Conservation (phyloP, 2,888 invertebrate species). For the Ectropis crepuscularia region DNA sequence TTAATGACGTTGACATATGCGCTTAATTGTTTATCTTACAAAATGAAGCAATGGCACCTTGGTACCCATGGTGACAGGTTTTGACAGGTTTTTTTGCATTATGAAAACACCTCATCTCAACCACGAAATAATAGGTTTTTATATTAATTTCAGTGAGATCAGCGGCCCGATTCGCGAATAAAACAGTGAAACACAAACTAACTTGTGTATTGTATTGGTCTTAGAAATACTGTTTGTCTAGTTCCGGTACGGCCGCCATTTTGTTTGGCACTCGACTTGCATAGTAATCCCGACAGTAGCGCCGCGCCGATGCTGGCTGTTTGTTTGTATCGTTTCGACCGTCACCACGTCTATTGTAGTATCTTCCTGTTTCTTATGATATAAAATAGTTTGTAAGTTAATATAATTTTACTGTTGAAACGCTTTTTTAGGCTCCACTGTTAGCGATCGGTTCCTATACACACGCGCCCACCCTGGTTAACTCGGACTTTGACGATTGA, state of each 20-base stretch:
- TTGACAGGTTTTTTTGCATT: no score
- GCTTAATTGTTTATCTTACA: no score
- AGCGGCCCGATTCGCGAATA: no score
- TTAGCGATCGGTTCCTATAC: conserved; percentile 44
- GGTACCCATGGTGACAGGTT: no score
- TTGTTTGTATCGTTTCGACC: conserved; percentile 56
- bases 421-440: conserved; percentile 57
- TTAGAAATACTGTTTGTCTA: no score
- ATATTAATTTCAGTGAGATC: no score
- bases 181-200: no score
- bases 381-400: conserved; percentile 56
- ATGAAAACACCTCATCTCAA: no score
- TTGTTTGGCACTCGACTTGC: not conserved
- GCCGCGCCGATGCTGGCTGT: conserved; percentile 50
- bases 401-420: conserved; percentile 44
- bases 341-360: conserved; percentile 67
- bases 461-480: conserved; percentile 35
- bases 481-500: conserved; percentile 37
- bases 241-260: not conserved
- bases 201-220: no score
- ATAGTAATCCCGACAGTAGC: conserved; percentile 10
- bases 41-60: no score
- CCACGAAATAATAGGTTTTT: no score
- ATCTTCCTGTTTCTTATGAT: conserved; percentile 70
- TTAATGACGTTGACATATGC: no score